Evolutionary conservation across 2,113 vertebrate genomes (phyloP).

Genomic region (Tilapia sparmanii): DNA sequence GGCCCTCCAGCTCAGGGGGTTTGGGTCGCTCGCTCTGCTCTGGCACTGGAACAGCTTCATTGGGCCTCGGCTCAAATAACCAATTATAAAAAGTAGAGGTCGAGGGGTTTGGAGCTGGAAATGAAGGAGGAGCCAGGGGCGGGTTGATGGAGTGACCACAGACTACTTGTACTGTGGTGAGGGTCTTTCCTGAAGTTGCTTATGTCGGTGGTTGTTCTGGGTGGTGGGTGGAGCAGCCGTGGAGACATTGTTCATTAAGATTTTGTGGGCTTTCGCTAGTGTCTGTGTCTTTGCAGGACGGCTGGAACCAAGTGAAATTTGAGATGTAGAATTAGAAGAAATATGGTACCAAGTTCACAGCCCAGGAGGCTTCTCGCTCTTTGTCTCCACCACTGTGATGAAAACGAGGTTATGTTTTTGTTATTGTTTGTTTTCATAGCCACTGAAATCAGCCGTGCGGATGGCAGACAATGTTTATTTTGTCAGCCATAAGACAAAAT

Average conservation of each 20-base stretch:
- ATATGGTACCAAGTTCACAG: not conserved
- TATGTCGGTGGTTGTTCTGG: constrained; percentile 43
- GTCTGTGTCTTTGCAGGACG: constrained; percentile 20
- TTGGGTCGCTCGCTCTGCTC: constrained; percentile 18
- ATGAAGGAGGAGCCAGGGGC: constrained; percentile 11
- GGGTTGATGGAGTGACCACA: constrained; percentile 42
- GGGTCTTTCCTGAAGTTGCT: constrained; percentile 63
- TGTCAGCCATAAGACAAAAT: not conserved
- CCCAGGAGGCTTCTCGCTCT: not conserved
- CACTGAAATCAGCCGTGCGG: not conserved
- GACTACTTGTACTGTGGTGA: constrained; percentile 57
- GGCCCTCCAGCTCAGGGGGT: constrained; percentile 26
- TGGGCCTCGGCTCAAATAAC: constrained; percentile 44
- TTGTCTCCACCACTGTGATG: not conserved
- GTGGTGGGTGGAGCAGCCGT: constrained; percentile 23
- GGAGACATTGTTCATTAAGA: constrained; percentile 64
- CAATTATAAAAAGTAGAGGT: constrained; percentile 35
- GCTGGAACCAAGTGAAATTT: constrained; percentile 48
- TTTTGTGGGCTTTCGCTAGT: constrained; percentile 15
- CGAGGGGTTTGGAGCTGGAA: constrained; percentile 37
- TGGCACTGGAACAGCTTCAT: constrained; percentile 31
- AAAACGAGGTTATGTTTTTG: not conserved
- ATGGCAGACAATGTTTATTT: not conserved
- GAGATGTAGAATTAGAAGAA: constrained; percentile 35
- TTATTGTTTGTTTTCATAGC: constrained; percentile 2